Base-by-base conservation (phyloP, 2,888 invertebrate genomes). In the Rhamnusium bicolor region DNA sequence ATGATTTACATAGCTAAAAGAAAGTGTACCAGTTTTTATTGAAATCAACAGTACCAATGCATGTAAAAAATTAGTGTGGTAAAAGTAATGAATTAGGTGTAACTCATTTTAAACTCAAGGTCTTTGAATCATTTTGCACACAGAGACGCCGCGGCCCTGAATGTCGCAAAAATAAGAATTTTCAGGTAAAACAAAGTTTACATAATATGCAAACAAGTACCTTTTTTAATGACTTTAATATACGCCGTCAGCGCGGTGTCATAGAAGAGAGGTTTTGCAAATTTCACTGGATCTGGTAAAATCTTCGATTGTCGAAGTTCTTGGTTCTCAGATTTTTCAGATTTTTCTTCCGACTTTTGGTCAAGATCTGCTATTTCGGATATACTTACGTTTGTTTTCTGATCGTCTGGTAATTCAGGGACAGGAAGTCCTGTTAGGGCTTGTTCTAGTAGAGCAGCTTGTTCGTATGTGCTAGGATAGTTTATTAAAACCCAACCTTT, bases 381-480 rank as follows among this genome's bases (percentile, higher is more conserved):
- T 7, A 84, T 77, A 56, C 79, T 81, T 51, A 73, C 77, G 7
- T 69, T 62, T 2, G 66, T 58, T 14, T 70, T 75, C 24, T 61
- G 7, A 0, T 74, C 47, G 2, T 21, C 12, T 7, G 24, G 12
- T 12, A 71, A 67, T 4, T 61, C 84, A 6, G 91, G 90, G 18
- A 92, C 88, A 53, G 86, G 85, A 54, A 82, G 83, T 0, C 92
- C 92, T 8, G 91, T 90, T 81, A 93, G 88, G 0, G 89, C 88
- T 85, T 90, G 90, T 85, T 93, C 93, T 32, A 93, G 84, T 53
- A 90, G 87, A 78, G 89, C 89, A 49, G 92, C 91, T 85, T 93
- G 91, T 27, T 89, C 86, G 70, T 91, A 90, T 5, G 88, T 89
- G 72, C 89, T 89, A 0, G 93, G 93, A 82, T 91, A 93, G 84